Base-by-base conservation (phyloP, 2,888 invertebrate genomes). In the Neria commutata region DNA sequence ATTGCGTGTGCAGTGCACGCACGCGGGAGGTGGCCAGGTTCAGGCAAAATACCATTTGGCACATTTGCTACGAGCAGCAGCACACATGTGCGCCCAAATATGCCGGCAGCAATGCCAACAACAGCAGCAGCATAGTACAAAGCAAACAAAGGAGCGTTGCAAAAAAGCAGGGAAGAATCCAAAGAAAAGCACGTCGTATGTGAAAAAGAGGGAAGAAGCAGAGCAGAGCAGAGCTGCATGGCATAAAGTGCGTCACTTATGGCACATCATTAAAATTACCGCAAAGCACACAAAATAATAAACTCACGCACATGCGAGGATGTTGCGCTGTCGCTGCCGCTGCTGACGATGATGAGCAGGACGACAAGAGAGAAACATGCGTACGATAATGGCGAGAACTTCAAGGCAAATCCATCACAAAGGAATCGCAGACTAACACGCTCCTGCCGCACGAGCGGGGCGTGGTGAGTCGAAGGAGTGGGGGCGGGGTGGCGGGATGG, bases 221-320 rank as follows among this genome's bases (percentile, higher is more conserved):
- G n/a, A n/a, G n/a, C n/a, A n/a, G n/a, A n/a, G n/a, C 11, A 14
- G 37, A 10, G 58, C 45, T 46, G 45, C 56, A 54, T 49, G 37
- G 19, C 34, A 61, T 37, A 60, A 60, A 57, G 54, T 59, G 61
- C 63, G 65, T 65, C 65, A 65, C 65, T 65, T 63, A 63, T 63
- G 65, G 65, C 65, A 65, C 65, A 65, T 65, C 65, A 65, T 65
- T 65, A 65, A 65, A 65, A 62, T 63, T 60, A 63, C 63, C 65
- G 51, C 61, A 62, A 52, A 60, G 55, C 56, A 63, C 56, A 65
- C 63, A 65, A 54, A 48, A 49, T 47, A 47, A 6, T 6, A 37
- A 37, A 37, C 37, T 37, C 37, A 37, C 37, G 37, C 37, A 37
- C 37, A 37, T 37, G 37, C n/a, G n/a, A n/a, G n/a, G n/a, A n/a